These are phyloP conservation scores for Eunapius fragilis DNA, from an alignment of 37 sponge, comb jelly and placozoan genomes.

Conservation along the genomic window DNA sequence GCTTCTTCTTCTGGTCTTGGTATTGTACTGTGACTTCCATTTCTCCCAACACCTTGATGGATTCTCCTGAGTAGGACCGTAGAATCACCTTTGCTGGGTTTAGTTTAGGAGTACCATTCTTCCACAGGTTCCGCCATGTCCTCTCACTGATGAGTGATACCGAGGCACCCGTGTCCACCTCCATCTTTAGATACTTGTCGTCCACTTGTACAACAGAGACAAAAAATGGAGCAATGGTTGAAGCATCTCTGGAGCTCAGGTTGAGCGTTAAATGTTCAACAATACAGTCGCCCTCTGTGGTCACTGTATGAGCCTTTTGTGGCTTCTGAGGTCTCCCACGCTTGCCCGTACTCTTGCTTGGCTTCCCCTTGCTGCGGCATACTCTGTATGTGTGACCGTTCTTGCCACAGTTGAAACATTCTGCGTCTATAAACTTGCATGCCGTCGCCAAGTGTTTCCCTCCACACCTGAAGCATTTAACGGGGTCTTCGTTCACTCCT, in stretches of 20 bases:
- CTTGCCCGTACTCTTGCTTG: too few relatives aligned
- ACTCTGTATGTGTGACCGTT: too few relatives aligned
- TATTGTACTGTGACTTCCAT: slow-evolving; percentile 14
- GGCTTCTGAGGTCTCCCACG: slow-evolving; percentile 6
- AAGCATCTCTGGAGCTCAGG: slow-evolving; percentile 5
- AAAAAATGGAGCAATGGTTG: not conserved
- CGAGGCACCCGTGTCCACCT: slow-evolving; percentile 55
- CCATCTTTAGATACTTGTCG: slow-evolving; percentile 30
- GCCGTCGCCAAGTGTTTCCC: too few relatives aligned
- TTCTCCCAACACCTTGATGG: slow-evolving; percentile 27
- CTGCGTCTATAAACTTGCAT: too few relatives aligned
- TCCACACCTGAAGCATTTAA: too few relatives aligned
- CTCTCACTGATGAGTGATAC: slow-evolving; percentile 30
- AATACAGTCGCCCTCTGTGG: slow-evolving; percentile 3
- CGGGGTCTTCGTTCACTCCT: too few relatives aligned
- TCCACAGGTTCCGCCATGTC: not conserved
- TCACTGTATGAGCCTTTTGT: not conserved
- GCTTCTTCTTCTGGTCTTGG: slow-evolving; percentile 21
- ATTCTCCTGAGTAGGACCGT: slow-evolving; percentile 44
- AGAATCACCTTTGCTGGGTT: slow-evolving; percentile 5
- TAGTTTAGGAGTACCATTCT: not conserved
- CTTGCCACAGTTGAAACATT: too few relatives aligned
- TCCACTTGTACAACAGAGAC: not conserved
- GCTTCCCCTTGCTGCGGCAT: not conserved
- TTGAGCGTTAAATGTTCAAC: too few relatives aligned